A percentile compares a stretch with the other conserved stretches of the same genome.
Conservation (phyloP, 2,888 invertebrate genomes). For the Epinotia brunnichana region DNA sequence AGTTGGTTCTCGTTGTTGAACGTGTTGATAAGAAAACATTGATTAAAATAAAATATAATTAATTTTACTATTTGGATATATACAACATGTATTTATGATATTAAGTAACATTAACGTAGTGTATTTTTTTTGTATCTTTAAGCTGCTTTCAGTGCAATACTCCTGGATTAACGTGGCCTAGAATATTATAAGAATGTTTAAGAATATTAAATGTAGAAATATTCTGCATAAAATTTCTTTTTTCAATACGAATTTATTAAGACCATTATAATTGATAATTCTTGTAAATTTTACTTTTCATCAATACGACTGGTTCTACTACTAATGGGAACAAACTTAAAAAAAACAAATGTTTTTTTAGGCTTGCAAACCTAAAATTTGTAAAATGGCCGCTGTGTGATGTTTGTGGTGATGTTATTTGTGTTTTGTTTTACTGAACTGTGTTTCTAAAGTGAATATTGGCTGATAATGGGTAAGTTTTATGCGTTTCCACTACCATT, state of each 20-base stretch:
- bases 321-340: slow-evolving; percentile 12
- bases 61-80: too few relatives aligned
- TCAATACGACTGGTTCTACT: background rate
- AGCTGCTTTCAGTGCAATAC: background rate
- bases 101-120: too few relatives aligned
- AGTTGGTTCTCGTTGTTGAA: slow-evolving; percentile 41
- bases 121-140: background rate
- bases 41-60: background rate
- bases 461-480: slow-evolving; percentile 72
- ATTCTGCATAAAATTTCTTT: background rate
- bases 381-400: slow-evolving; percentile 75
- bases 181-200: background rate
- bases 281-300: background rate
- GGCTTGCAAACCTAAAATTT: slow-evolving; percentile 52
- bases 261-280: background rate
- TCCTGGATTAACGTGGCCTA: background rate
- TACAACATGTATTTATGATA: too few relatives aligned
- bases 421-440: slow-evolving; percentile 62
- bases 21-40: background rate
- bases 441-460: slow-evolving; percentile 57
- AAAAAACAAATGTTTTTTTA: slow-evolving; percentile 16
- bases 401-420: slow-evolving; percentile 75
- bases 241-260: background rate
- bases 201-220: background rate
- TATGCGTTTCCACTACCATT: background rate